A percentile compares a stretch with the other conserved stretches of the same genome.
phyloP scores from a whole-genome alignment of 2,113 vertebrate species.

The Muntiacus reevesi region DNA sequence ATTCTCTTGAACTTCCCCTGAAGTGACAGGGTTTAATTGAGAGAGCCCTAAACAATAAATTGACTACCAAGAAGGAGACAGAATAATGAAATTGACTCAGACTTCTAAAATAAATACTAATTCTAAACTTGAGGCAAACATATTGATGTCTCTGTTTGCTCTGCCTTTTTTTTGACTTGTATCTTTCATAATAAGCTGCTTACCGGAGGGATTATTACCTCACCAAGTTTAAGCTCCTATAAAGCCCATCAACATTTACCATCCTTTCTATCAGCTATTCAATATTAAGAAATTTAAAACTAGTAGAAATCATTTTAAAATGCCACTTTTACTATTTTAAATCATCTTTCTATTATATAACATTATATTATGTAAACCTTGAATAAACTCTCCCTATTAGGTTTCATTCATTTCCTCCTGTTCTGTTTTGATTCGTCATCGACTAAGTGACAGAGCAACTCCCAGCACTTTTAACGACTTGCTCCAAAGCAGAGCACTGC shows the following conservation, averaged over 20 bases:
- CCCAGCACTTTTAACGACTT: neutral
- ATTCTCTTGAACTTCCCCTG: slow-evolving; percentile 59
- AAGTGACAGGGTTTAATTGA: slow-evolving; percentile 61
- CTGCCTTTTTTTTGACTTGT: neutral
- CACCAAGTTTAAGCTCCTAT: neutral
- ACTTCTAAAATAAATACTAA: slow-evolving; percentile 60
- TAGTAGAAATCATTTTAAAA: slow-evolving; percentile 12
- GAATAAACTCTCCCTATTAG: neutral
- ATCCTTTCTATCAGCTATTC: neutral
- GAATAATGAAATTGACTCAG: slow-evolving; percentile 42
- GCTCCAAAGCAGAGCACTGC: neutral
- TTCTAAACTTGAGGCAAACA: slow-evolving; percentile 38
- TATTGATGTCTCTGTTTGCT: slow-evolving; percentile 14
- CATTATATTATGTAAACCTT: neutral
- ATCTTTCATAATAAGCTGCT: slow-evolving; percentile 32
- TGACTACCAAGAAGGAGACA: slow-evolving; percentile 3
- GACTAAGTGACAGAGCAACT: neutral
- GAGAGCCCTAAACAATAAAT: slow-evolving; percentile 34
- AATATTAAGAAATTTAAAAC: slow-evolving; percentile 39
- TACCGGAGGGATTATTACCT: neutral
- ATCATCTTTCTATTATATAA: slow-evolving; percentile 4
- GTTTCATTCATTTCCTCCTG: neutral
- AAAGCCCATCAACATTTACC: neutral
- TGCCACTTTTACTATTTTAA: neutral
- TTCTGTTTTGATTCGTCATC: neutral